phyloP scores from a whole-genome alignment of 2,113 vertebrate species.

The Myxocyprinus asiaticus region DNA sequence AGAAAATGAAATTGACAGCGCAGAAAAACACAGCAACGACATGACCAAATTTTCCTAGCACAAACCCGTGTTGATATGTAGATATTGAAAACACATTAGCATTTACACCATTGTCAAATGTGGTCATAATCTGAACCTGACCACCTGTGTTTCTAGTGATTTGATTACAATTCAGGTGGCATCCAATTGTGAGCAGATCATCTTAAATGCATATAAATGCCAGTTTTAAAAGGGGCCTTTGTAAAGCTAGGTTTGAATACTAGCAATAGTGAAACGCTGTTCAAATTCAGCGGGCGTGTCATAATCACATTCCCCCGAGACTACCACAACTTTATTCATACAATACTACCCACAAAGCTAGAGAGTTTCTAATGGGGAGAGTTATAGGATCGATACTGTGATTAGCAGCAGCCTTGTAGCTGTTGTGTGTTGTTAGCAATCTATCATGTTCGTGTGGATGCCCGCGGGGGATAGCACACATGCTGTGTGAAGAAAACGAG shows the following conservation, averaged over 20 bases:
- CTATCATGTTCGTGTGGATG: conserved; percentile 65
- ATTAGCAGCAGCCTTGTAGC: conserved; percentile 80
- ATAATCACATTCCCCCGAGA: conserved; percentile 67
- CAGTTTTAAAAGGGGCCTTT: neutral
- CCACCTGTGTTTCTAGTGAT: no score
- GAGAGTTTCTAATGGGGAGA: conserved; percentile 75
- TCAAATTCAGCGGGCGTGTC: conserved; percentile 33
- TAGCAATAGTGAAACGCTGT: conserved; percentile 49
- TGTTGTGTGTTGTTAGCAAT: conserved; percentile 72
- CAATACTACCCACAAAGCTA: conserved; percentile 59
- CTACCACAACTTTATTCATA: conserved; percentile 68
- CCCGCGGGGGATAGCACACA: conserved; percentile 51
- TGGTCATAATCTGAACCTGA: no score
- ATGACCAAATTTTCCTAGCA: no score
- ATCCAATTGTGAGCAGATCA: no score
- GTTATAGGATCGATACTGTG: conserved; percentile 79
- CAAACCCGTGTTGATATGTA: no score
- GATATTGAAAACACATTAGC: no score
- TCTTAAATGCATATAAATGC: no score
- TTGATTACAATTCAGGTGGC: no score
- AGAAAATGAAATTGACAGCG: no score
- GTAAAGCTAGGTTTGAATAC: conserved; percentile 61
- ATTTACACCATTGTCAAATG: no score
- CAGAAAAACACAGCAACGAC: no score
- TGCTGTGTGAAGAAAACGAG: conserved; percentile 44